phyloP scores from a whole-genome alignment of 2,113 vertebrate species.

The Muntiacus reevesi region DNA sequence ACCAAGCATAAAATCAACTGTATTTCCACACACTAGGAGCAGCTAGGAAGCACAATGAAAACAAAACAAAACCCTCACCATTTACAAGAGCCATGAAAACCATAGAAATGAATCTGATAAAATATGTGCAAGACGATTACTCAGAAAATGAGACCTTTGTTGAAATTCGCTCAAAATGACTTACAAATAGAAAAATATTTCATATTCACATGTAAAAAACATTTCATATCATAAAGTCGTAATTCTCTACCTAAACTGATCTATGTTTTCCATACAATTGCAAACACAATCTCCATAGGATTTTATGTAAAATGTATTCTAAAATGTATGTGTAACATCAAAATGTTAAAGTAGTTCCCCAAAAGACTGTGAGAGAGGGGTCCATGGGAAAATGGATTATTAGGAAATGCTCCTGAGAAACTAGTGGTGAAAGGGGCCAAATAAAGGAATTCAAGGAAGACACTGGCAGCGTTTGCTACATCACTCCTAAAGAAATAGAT shows the following conservation, averaged over 20 bases:
- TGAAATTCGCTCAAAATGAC: neutral
- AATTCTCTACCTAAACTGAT: neutral
- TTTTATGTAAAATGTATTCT: neutral
- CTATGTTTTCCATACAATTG: neutral
- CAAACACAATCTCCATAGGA: neutral
- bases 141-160: neutral
- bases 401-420: neutral
- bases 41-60: neutral
- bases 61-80: neutral
- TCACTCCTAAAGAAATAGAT: neutral
- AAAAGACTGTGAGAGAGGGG: neutral
- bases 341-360: neutral
- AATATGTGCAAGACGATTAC: neutral
- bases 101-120: neutral
- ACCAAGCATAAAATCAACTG: neutral
- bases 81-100: neutral
- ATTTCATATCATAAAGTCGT: neutral
- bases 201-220: neutral
- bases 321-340: neutral
- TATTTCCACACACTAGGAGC: neutral
- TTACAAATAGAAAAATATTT: neutral
- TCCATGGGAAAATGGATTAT: neutral
- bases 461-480: neutral
- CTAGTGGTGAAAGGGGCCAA: neutral
- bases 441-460: neutral